Conservation (phyloP, 2,113 vertebrate species). For the Oplegnathus fasciatus region DNA sequence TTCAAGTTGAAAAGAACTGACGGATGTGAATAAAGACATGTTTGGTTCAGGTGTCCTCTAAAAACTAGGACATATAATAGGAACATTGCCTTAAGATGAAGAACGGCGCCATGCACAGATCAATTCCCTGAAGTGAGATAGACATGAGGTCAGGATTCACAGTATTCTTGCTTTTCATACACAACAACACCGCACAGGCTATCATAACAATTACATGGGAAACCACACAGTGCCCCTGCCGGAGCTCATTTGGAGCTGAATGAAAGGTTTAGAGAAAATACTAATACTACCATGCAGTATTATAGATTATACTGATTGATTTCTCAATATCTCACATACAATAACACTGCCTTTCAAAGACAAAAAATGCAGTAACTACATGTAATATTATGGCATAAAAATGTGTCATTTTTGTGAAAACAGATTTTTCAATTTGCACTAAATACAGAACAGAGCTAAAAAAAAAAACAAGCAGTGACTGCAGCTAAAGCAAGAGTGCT, state of each 20-base stretch:
- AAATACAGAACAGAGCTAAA: not conserved
- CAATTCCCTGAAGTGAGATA: not conserved
- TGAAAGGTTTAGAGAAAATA: conserved; percentile 33
- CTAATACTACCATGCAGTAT: too few species aligned
- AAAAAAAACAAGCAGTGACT: not conserved
- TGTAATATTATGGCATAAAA: not conserved
- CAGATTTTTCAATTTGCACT: too few species aligned
- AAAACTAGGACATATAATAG: not conserved
- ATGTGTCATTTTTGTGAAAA: not conserved
- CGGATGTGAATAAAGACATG: not conserved
- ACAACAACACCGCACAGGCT: not conserved
- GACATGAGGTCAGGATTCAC: conserved; percentile 11
- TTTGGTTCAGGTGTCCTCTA: not conserved
- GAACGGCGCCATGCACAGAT: not conserved
- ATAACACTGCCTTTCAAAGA: too few species aligned
- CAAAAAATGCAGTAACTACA: too few species aligned
- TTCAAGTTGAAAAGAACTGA: conserved; percentile 13
- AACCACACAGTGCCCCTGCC: not conserved
- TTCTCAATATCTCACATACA: not conserved
- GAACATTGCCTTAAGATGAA: not conserved
- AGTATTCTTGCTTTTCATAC: not conserved
- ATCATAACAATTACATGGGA: not conserved
- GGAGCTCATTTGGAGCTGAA: conserved; percentile 11
- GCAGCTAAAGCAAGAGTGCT: too few species aligned
- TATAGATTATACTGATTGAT: too few species aligned